Evolutionary conservation across 23 tunicate species (phyloP).

Genomic region (Halocynthia roretzi): DNA sequence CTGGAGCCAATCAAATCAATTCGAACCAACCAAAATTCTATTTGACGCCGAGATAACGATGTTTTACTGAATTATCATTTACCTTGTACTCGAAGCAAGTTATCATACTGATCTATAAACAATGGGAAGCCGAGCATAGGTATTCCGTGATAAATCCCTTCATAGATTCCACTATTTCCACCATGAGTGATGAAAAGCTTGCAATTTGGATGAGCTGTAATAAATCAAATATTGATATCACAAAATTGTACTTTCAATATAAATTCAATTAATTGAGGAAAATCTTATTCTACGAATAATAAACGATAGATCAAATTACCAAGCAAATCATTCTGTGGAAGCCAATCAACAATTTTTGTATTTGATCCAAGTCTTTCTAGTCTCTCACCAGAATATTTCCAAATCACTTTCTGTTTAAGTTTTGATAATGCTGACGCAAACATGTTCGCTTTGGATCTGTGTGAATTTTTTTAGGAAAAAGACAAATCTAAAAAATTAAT

Average conservation of each 20-base stretch:
- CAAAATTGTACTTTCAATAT: too few relatives aligned
- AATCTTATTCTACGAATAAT: background rate
- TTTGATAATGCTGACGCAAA: slow-evolving; percentile 1
- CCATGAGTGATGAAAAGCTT: slow-evolving; percentile 29
- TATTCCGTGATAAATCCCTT: slow-evolving; percentile 23
- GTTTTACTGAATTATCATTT: too few relatives aligned
- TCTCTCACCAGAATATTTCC: slow-evolving; percentile 27
- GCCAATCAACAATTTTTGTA: slow-evolving; percentile 18
- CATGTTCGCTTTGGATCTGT: slow-evolving; percentile 21
- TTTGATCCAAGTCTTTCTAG: slow-evolving; percentile 18
- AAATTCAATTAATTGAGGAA: too few relatives aligned
- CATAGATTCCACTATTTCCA: slow-evolving; percentile 22
- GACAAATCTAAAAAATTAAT: too few relatives aligned
- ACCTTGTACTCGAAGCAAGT: slow-evolving; percentile 19
- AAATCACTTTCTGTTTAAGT: slow-evolving; percentile 15
- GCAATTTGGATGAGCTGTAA: slow-evolving; percentile 21
- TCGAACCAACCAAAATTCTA: background rate
- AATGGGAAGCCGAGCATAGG: slow-evolving; percentile 20
- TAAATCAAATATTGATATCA: background rate
- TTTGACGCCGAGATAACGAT: too few relatives aligned
- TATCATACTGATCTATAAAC: slow-evolving; percentile 23
- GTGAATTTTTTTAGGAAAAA: too few relatives aligned
- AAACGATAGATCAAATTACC: background rate
- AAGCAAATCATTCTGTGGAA: slow-evolving; percentile 27
- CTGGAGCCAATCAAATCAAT: background rate